Base-by-base conservation (phyloP, 1,140 invertebrate species). In the Scaptomyza graminum region DNA sequence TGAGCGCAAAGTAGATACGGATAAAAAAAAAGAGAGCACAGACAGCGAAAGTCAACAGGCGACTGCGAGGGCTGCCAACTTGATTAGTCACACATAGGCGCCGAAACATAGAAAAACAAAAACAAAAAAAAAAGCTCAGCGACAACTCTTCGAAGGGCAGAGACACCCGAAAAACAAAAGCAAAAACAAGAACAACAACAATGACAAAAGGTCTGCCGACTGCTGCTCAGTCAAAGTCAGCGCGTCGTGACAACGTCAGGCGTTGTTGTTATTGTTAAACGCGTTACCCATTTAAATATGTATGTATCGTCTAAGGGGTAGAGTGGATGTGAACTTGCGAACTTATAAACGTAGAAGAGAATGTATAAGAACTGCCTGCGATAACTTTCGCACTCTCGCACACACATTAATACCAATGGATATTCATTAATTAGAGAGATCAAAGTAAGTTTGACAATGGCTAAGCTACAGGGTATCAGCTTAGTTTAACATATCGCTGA, bases 1-100 rank as follows among this genome's bases (percentile, higher is more conserved):
- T n/a, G n/a, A 51, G 39, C 39, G 55, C 15, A 39, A 59, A 39
- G 18, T 22, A 22, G 18, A 1, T 1, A 22, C 18, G 18, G 18
- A 39, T 9, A 46, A 59, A 37, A 15, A n/a, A 28, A 44, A 51
- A 47, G 16, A 37, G 28, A 57, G 39, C 61, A 22, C 18, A 37
- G 49, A 18, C 57, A 69, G 70, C 65, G 70, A 74, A 74, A 74
- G 71, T 74, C 71, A 74, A 63, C 57, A 41, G 65, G 56, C 64
- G 49, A 55, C 47, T 50, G 52, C 44, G 55, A 67, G 70, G 65
- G 66, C 71, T 69, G 71, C 65, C 71, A 74, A 73, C 65, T 73
- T 73, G 70, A 73, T 73, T 73, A 73, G 70, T 73, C 70, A 73
- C 70, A 73, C 67, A 69, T 54, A 62, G 70, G 65, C 70, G 65